Percentiles rank a stretch among this genome's conserved stretches.
Conservation (phyloP, 1,140 invertebrate genomes). For the Aplysia californica region DNA sequence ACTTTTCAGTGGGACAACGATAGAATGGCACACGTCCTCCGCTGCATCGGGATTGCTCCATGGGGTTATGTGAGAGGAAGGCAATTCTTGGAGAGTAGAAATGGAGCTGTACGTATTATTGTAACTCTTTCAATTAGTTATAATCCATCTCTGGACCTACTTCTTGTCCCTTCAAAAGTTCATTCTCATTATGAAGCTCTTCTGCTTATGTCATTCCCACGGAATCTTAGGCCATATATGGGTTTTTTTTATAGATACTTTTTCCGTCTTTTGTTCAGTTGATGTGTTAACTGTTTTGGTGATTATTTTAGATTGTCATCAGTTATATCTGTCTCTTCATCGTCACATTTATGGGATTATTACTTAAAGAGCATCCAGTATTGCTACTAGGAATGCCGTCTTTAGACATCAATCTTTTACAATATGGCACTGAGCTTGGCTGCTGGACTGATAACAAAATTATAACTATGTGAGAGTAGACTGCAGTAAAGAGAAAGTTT, state of each 20-base stretch:
- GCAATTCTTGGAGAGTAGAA: constrained; percentile 78
- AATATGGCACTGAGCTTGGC: too few relatives aligned
- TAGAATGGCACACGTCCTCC: constrained; percentile 52
- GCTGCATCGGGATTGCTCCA: constrained; percentile 90
- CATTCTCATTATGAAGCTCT: background rate
- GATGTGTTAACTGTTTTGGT: background rate
- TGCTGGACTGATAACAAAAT: too few relatives aligned
- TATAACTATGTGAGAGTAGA: too few relatives aligned
- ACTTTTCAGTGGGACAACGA: constrained; percentile 58
- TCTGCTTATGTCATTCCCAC: too few relatives aligned
- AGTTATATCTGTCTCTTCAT: background rate
- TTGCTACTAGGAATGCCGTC: too few relatives aligned
- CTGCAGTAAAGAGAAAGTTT: too few relatives aligned
- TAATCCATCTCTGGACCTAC: too few relatives aligned
- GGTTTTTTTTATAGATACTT: too few relatives aligned
- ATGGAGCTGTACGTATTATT: constrained; percentile 32
- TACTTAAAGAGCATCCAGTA: background rate
- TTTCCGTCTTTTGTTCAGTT: too few relatives aligned
- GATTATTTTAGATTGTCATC: background rate
- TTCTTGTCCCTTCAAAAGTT: too few relatives aligned
- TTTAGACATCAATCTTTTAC: too few relatives aligned
- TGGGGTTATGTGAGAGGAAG: constrained; percentile 97
- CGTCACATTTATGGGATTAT: background rate
- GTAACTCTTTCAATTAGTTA: background rate
- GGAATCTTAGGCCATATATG: too few relatives aligned